Evolutionary conservation across 2,888 invertebrate species (phyloP), one percentile per base, ranked within the genome.

Genomic region (Metalampra italica): DNA sequence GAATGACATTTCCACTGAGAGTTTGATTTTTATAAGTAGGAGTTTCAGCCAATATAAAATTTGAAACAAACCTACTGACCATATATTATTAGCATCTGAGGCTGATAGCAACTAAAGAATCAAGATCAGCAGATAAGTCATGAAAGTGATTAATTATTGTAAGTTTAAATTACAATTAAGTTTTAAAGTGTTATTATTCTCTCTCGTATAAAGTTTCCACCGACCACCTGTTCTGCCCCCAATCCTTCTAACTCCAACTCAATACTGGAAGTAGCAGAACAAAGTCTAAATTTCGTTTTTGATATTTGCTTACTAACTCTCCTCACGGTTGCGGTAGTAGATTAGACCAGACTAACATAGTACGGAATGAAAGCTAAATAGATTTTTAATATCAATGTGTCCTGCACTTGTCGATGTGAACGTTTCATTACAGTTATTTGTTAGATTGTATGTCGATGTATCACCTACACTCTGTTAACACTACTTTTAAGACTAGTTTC

Each of bases 221-320:
- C 73, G 70, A 66, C 64, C 48, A 59, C 62, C 54, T 71, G 84
- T 86, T 88, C 87, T 88, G 88, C 83, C 74, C 74, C 73, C 63
- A 75, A 73, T 62, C 77, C 63, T 67, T 68, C 62, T 55, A 51
- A 53, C 63, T 50, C 54, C 54, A 71, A 70, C 65, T 68, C 66
- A 69, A 66, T 62, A 74, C 73, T 76, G 80, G 78, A 76, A 71
- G 68, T 71, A 66, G 85, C 87, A 88, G 89, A 90, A 88, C 87
- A 82, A 75, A 82, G 90, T 90, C 90, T 90, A 90, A 90, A 90
- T 89, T 87, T 90, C 90, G 80, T 90, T 90, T 90, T 90, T 90
- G 89, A 72, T 88, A 87, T 89, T 89, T 89, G 89, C 89, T 89
- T 87, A 72, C 72, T 64, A 73, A 78, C 60, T 78, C 69, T 80